Conservation (phyloP, 2,888 invertebrate species). For the Megamerina dolium region DNA sequence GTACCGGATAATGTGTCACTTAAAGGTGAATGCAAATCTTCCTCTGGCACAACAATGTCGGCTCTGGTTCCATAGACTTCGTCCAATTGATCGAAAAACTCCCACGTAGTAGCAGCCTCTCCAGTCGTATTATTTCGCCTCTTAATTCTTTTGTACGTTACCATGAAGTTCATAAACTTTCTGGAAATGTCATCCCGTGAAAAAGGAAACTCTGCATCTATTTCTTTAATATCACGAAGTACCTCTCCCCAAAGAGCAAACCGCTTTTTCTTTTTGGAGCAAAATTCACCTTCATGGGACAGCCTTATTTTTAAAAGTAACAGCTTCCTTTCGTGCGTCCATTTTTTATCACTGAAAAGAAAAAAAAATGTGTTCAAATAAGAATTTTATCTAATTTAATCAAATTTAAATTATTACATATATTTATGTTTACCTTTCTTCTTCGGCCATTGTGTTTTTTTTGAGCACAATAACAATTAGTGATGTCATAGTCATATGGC, state of each 20-base stretch:
- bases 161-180: constrained; percentile 4
- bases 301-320: not conserved
- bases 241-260: constrained; percentile 1
- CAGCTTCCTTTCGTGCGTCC: not conserved
- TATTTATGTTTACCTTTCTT: no score
- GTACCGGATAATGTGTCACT: no score
- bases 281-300: not conserved
- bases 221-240: not conserved
- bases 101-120: not conserved
- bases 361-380: not conserved
- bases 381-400: no score
- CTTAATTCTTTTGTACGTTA: constrained; percentile 4
- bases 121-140: not conserved
- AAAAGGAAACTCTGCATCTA: not conserved
- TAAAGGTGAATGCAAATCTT: not conserved
- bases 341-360: constrained; percentile 1
- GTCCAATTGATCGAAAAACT: not conserved
- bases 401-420: no score
- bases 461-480: no score
- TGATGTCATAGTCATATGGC: no score
- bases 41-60: constrained; percentile 1
- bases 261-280: not conserved
- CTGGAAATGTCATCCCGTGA: constrained; percentile 3
- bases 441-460: no score
- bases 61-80: not conserved